These are phyloP conservation scores for Conus betulinus DNA, from an alignment of 1,140 invertebrate genomes.

Conservation along the genomic window DNA sequence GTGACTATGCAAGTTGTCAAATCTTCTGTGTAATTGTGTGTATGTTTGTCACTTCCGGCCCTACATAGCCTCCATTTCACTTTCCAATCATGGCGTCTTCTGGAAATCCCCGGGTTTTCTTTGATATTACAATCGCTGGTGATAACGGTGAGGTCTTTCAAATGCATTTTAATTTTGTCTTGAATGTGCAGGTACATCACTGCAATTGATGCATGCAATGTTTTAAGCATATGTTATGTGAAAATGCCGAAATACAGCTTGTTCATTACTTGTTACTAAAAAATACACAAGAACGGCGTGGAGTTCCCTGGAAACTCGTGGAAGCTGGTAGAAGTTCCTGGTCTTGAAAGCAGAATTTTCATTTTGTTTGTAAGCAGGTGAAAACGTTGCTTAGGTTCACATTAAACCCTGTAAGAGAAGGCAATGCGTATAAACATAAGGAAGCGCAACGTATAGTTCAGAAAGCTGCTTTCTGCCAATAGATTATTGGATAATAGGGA, in stretches of 20 bases:
- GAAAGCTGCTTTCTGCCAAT: too few species aligned
- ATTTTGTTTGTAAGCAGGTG: too few species aligned
- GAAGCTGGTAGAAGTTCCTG: neutral
- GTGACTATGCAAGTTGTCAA: conserved; percentile 36
- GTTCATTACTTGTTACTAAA: neutral
- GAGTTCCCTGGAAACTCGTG: neutral
- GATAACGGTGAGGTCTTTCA: conserved; percentile 56
- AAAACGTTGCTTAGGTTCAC: too few species aligned
- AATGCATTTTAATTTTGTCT: neutral
- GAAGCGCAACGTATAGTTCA: too few species aligned
- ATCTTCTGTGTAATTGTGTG: conserved; percentile 26
- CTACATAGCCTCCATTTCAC: conserved; percentile 2
- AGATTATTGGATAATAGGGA: too few species aligned
- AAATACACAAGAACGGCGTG: conserved; percentile 2
- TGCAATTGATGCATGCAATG: neutral
- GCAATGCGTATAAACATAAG: too few species aligned
- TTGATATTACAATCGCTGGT: conserved; percentile 68
- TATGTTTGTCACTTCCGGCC: conserved; percentile 36
- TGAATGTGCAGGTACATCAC: neutral
- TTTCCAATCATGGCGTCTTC: conserved; percentile 32
- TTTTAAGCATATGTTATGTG: neutral
- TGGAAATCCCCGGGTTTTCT: conserved; percentile 66
- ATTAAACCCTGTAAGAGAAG: too few species aligned
- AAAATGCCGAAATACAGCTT: neutral
- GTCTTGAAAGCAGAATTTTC: neutral